Base-by-base conservation (phyloP, 2,888 invertebrate genomes). In the Eupithecia tripunctaria region DNA sequence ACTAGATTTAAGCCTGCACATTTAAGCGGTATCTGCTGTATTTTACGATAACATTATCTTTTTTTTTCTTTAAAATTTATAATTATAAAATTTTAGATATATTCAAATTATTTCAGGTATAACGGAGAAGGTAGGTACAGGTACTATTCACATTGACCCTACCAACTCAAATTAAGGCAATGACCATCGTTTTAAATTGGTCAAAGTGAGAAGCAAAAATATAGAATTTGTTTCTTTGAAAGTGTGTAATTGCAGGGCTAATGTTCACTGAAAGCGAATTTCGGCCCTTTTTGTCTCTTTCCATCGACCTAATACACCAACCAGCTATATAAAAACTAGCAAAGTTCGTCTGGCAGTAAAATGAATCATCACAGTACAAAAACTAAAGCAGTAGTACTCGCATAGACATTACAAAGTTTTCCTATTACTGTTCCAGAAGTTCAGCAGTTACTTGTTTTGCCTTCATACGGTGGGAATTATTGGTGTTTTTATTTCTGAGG, bases 321-420 rank as follows among this genome's bases (percentile, higher is more conserved):
- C 67, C 29, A 67, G 64, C 64, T 68, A 64, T 59, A 27, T 51
- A 59, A 27, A 62, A 71, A 74, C 63, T 70, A 65, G 41, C 38
- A 67, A 64, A 75, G 67, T 75, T 72, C 65, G 12, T 21, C 66
- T 67, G 60, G 29, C 66, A 60, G 68, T 75, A 75, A 72, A 74
- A 70, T 76, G 62, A 74, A 76, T 74, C 71, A 76, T 76, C 70
- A 67, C 66, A 62, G 10, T 71, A 65, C 74, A 71, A 73, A 76
- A 77, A 74, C 77, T 75, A 71, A 71, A 71, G 68, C 36, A 77
- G 64, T 65, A 68, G 60, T 51, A 62, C 72, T 69, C 69, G 63
- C 59, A 60, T 56, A 70, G 67, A 71, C 74, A 72, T 76, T 69
- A 74, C 72, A 70, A 78, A 78, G 71, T 78, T 78, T 78, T 67